Evolutionary conservation across 2,888 invertebrate genomes (phyloP).

Genomic region (Willowsia nigromaculata): DNA sequence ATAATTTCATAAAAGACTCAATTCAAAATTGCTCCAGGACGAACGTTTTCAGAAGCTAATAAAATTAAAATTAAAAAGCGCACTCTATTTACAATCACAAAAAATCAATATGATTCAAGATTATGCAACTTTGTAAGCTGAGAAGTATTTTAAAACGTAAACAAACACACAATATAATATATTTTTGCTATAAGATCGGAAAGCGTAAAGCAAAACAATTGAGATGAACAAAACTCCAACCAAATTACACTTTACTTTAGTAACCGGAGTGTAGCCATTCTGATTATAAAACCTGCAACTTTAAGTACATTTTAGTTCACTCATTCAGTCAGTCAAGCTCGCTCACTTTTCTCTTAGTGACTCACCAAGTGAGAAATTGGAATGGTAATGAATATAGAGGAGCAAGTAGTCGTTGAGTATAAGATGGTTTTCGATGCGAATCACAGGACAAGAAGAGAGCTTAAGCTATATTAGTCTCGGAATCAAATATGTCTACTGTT

Average conservation of each 20-base stretch:
- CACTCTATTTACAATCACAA: too few species aligned
- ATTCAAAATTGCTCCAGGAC: too few species aligned
- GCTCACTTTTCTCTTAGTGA: constrained; percentile 6
- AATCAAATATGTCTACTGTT: neutral
- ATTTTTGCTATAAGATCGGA: too few species aligned
- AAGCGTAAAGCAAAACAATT: neutral
- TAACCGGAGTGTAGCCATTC: constrained; percentile 28
- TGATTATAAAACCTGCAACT: constrained; percentile 62
- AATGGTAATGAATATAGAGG: constrained; percentile 61
- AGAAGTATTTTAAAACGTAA: too few species aligned
- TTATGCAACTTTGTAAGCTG: too few species aligned
- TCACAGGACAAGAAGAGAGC: constrained; percentile 14
- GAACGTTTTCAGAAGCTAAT: too few species aligned
- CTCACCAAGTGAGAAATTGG: constrained; percentile 65
- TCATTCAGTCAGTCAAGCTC: neutral
- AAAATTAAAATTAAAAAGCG: too few species aligned
- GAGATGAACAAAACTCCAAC: constrained; percentile 53
- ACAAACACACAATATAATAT: too few species aligned
- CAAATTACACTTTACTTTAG: constrained; percentile 37
- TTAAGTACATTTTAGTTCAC: constrained; percentile 48
- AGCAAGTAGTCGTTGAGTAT: constrained; percentile 52
- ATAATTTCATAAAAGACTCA: too few species aligned
- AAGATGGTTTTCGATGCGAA: constrained; percentile 39
- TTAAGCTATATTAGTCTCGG: neutral
- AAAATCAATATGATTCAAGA: too few species aligned